Evolutionary conservation across 2,888 invertebrate species (phyloP).

Genomic region (Chymomyza procnemis): DNA sequence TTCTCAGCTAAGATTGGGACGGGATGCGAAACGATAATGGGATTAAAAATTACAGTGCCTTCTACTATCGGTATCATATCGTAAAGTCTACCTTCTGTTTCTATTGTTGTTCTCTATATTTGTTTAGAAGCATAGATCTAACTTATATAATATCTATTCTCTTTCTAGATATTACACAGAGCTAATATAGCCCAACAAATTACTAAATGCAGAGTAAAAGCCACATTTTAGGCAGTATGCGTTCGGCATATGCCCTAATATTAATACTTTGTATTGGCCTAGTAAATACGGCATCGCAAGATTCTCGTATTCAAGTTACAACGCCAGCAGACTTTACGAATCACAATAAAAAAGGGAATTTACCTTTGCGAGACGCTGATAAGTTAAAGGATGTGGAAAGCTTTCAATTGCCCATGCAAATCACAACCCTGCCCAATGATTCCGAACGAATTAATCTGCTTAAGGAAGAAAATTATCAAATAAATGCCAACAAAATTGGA

Average conservation of each 20-base stretch:
- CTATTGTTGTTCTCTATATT: too few species aligned
- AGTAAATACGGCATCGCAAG: not conserved
- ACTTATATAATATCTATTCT: not conserved
- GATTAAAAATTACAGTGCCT: too few species aligned
- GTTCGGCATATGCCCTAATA: not conserved
- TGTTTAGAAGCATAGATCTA: too few species aligned
- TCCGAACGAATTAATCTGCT: not conserved
- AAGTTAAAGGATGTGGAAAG: not conserved
- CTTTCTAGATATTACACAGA: not conserved
- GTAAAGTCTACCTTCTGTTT: too few species aligned
- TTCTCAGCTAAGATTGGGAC: too few species aligned
- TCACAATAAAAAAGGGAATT: not conserved
- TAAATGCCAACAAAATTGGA: not conserved
- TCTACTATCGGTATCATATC: too few species aligned
- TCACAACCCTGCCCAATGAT: not conserved
- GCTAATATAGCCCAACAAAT: not conserved
- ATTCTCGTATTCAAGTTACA: not conserved
- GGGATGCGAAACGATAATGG: too few species aligned
- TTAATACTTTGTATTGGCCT: not conserved
- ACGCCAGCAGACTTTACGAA: not conserved
- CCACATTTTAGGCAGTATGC: not conserved
- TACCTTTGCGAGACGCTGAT: not conserved
- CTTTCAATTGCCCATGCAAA: not conserved
- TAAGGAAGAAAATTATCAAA: not conserved
- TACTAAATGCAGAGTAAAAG: not conserved